Evolutionary conservation across 1,140 invertebrate species (phyloP), one percentile per base, ranked within the genome.

Genomic region (Drosophila seguyi): DNA sequence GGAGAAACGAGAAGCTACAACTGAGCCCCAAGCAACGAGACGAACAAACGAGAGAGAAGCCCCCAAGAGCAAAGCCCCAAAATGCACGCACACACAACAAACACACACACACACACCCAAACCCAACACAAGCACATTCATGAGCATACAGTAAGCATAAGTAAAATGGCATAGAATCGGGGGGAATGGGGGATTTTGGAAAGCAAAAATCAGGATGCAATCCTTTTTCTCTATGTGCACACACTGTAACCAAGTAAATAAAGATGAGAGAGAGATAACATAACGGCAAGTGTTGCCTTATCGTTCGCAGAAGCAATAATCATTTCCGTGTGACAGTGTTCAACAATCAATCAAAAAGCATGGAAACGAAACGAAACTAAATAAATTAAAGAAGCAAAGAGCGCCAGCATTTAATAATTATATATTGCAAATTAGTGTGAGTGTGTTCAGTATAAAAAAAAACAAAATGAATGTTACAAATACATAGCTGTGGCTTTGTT

Each of bases 281-380:
- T 13, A 57, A 47, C 34, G 68, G 68, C 68, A 55, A 72, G 68
- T 72, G 68, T 71, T 72, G 68, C 65, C 68, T 36, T 58, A 72
- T 34, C 42, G 34, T 58, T 71, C 65, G 18, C 36, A 72, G 41
- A 72, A 72, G 65, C 67, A 72, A 72, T 72, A 71, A 67, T 29
- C 38, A 20, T 48, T 52, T 52, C 27, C 52, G 45, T 66, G 60
- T 38, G 60, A 63, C 60, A 25, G 29, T 69, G 66, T 66, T 66
- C 45, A 72, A 71, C 68, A 72, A 72, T 72, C 68, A 72, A 72
- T 72, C 50, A 72, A 68, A 48, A 47, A 22, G 20, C 52, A 48
- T 47, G 31, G 27, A 68, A 68, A 63, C 20, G 38, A 47, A 67
- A 53, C 20, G 16, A 16, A 63, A 53, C 20, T n/a, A 16, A 63